Conservation (phyloP, 35 echinoderm and acorn worm species). For the Heliocidaris tuberculata region DNA sequence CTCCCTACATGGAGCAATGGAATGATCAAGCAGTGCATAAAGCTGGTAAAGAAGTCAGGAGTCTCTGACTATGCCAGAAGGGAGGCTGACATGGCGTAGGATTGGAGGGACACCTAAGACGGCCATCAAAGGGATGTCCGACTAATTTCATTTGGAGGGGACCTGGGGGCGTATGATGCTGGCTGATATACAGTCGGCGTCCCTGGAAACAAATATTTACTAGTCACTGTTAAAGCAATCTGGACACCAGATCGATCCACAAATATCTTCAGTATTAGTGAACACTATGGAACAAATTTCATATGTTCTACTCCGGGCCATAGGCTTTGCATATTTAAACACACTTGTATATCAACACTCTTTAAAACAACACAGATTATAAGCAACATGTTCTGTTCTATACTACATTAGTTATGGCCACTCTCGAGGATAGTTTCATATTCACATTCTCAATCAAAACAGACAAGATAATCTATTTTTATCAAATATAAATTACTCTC, state of each 20-base stretch:
- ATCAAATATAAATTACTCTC: background rate
- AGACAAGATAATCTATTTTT: background rate
- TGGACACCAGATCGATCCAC: background rate
- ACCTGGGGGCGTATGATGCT: background rate
- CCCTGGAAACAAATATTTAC: background rate
- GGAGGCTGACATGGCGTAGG: background rate
- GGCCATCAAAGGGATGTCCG: background rate
- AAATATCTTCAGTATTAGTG: background rate
- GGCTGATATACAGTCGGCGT: background rate
- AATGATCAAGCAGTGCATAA: conserved; percentile 47
- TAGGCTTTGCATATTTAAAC: background rate
- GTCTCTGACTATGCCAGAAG: conserved; percentile 11
- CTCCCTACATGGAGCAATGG: conserved; percentile 47
- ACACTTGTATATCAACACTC: background rate
- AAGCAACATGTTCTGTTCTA: background rate
- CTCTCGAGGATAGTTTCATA: background rate
- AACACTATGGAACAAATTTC: background rate
- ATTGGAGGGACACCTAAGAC: background rate
- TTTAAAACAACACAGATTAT: background rate
- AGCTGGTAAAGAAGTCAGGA: conserved; percentile 26
- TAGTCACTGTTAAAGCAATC: background rate
- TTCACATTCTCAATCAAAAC: background rate
- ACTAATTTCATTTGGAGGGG: background rate
- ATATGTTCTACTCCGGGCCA: background rate
- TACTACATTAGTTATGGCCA: background rate